Conservation (phyloP, 2,888 invertebrate species). For the Dryobota labecula region DNA sequence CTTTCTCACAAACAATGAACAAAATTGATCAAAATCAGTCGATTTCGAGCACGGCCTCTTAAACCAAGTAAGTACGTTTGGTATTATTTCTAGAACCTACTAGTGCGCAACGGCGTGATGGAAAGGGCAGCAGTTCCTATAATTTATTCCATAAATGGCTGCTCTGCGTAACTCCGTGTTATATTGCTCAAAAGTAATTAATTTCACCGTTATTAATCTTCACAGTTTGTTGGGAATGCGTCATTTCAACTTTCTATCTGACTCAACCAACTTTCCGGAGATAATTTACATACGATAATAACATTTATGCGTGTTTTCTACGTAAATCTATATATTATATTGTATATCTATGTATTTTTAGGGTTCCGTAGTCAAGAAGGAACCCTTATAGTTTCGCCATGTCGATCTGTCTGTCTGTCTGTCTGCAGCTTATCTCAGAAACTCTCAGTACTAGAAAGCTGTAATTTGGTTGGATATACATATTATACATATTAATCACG, state of each 20-base stretch:
- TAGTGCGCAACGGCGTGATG: constrained; percentile 19
- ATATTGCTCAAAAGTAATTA: constrained; percentile 77
- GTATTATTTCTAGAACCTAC: constrained; percentile 1
- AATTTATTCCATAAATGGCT: constrained; percentile 76
- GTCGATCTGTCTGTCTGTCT: too few relatives aligned
- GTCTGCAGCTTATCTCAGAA: too few relatives aligned
- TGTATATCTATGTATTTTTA: too few relatives aligned
- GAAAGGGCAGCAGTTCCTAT: constrained; percentile 46
- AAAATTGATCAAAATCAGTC: too few relatives aligned
- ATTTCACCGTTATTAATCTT: constrained; percentile 77
- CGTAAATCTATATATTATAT: too few relatives aligned
- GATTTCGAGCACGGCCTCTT: too few relatives aligned
- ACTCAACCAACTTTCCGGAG: constrained; percentile 55
- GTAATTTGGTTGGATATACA: too few relatives aligned
- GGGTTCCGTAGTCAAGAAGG: too few relatives aligned
- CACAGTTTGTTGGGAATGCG: constrained; percentile 67
- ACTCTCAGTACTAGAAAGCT: too few relatives aligned
- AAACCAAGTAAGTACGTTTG: constrained; percentile 2
- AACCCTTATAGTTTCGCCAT: too few relatives aligned
- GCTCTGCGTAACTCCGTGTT: constrained; percentile 58
- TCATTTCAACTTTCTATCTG: constrained; percentile 67
- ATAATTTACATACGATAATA: constrained; percentile 48
- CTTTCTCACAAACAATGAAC: too few relatives aligned
- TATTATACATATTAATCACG: too few relatives aligned
- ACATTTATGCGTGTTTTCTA: constrained; percentile 18